Evolutionary conservation across 2,797 vertebrate genomes (phyloP), one percentile per base, ranked within the genome.

Genomic region (Spea hammondii): DNA sequence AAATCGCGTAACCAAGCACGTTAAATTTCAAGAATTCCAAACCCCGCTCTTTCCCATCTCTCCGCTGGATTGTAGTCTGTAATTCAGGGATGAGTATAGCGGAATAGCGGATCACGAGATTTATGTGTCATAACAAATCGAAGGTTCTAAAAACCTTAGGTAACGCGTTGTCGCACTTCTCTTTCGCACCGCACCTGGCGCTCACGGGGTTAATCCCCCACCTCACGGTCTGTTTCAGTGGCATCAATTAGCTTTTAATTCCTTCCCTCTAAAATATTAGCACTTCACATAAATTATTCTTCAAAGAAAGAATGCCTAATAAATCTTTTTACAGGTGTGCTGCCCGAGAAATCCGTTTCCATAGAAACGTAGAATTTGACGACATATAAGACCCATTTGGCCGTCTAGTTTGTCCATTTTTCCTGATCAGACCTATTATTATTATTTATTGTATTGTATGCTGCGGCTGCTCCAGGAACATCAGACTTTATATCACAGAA

Each of bases 291-390:
- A 54, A 65, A 70, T 70, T 64, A 53, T 77, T 70, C 66, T 77
- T 70, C 76, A 51, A 59, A 77, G 67, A 57, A 78, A 72, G 57
- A 78, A 78, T 72, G 49, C n/a, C 50, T 49, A 71, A 55, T 78
- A 78, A 78, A 78, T 65, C 69, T 55, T 65, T 55, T 72, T 65
- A 78, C 76, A 65, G 65, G 50, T 64, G 49, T 7, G 13, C 68
- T 47, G 8, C 9, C 13, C 65, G 69, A 70, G 50, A 48, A 5
- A 32, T 32, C 32, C 2, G 32, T 72, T 78, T 72, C 69, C 69
- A 71, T 59, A 77, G 71, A 78, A 78, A 78, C 69, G 32, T 32
- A 32, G 32, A 32, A 32, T 32, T 32, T 32, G 32, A 32, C 32
- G 32, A 32, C 32, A 32, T 32, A 3, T 32, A 32, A 32, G 32